phyloP scores from a whole-genome alignment of 1,140 invertebrate species.

The Amphibalanus amphitrite region DNA sequence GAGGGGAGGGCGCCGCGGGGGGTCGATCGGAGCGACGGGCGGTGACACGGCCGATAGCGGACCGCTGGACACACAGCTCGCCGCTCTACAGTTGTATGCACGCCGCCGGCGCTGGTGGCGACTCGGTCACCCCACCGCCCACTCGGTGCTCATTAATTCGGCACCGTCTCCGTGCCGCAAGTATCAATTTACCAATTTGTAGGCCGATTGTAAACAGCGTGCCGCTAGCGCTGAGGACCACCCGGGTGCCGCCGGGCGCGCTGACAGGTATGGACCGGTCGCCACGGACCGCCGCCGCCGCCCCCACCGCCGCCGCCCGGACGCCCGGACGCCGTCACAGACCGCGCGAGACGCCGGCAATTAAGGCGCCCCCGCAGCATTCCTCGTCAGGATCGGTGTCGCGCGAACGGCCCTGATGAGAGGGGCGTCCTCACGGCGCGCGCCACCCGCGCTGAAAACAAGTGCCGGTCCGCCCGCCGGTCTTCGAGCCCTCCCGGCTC shows the following conservation, averaged over 20 bases:
- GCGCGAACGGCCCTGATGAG: not conserved
- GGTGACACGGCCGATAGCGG: not conserved
- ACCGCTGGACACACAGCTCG: not conserved
- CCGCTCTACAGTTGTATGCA: no score
- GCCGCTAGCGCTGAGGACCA: not conserved
- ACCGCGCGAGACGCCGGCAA: not conserved
- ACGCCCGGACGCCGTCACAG: no score
- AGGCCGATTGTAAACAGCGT: not conserved
- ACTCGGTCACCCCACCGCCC: no score
- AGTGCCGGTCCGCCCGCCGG: not conserved
- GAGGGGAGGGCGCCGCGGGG: no score
- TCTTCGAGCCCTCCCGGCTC: no score
- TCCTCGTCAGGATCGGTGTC: not conserved
- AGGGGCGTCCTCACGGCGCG: not conserved
- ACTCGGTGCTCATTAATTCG: not conserved
- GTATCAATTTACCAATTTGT: slow-evolving; percentile 2
- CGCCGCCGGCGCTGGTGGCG: no score
- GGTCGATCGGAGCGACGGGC: no score
- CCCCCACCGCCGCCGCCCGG: no score
- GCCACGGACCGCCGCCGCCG: not conserved
- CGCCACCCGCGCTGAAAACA: not conserved
- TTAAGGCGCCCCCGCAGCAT: not conserved
- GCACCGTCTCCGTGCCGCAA: not conserved
- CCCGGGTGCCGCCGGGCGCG: no score
- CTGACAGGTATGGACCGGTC: not conserved